Conservation (phyloP, 2,888 invertebrate genomes). For the Koerneria pararmatus region DNA sequence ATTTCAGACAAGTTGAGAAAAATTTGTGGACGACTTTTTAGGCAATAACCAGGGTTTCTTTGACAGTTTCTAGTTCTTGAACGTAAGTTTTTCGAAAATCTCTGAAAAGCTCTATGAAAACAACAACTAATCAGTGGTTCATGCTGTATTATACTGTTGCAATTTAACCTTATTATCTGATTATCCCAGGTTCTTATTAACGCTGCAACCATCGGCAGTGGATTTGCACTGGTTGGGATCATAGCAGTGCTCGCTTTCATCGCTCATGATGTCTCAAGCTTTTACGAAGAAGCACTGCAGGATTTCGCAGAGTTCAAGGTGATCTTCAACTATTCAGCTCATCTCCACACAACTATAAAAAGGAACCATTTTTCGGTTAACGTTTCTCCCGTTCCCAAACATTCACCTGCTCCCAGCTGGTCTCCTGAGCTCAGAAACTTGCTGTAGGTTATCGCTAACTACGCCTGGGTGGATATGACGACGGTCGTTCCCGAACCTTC, state of each 20-base stretch:
- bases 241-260: conserved; percentile 18
- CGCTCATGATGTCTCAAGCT: conserved; percentile 18
- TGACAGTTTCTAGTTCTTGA: too few species aligned
- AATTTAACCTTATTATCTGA: background rate
- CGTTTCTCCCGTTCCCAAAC: background rate
- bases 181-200: conserved; percentile 5
- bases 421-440: background rate
- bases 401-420: background rate
- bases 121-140: too few species aligned
- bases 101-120: too few species aligned
- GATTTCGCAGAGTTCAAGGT: conserved; percentile 23
- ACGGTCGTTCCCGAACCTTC: too few species aligned
- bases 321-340: too few species aligned
- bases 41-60: too few species aligned
- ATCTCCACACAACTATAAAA: too few species aligned
- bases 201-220: conserved; percentile 17
- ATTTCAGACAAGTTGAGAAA: too few species aligned
- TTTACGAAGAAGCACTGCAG: conserved; percentile 22
- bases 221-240: conserved; percentile 18
- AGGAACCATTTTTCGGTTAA: background rate
- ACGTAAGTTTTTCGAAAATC: too few species aligned
- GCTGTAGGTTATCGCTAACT: conserved; percentile 18
- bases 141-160: too few species aligned
- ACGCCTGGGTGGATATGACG: conserved; percentile 22
- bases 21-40: too few species aligned